Base-by-base conservation (phyloP, 2,797 vertebrate genomes). In the Hoplostethus atlanticus region DNA sequence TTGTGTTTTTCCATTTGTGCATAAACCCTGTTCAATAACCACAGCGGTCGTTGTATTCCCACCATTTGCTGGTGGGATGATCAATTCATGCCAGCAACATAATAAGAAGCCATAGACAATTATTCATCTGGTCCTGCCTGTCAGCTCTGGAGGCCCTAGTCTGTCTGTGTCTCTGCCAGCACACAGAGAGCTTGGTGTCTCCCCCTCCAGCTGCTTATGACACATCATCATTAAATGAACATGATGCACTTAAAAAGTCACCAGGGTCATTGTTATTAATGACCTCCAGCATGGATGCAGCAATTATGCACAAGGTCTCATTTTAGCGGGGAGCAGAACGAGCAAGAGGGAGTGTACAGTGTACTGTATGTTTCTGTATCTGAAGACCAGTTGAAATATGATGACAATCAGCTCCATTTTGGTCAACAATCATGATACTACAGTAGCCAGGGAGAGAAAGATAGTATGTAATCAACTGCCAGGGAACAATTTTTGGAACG, bases 91-190 rank as follows among this genome's bases (percentile, higher is more conserved):
- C 71, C 85, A 78, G 78, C 72, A 78, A 85, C 80, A 86, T 89
- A 91, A 90, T 88, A 91, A 90, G 87, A 90, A 85, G 87, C 87
- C 86, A 89, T 46, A 51, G 80, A 90, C 87, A 84, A 90, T 93
- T 90, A 89, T 77, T 91, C 91, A 90, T 84, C 90, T 84, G 86
- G 86, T 83, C 87, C 80, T 71, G 82, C 78, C 83, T 92, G 89
- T 91, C 91, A 89, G 82, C 79, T 76, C 68, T 77, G 80, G 81
- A 89, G 73, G 75, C 86, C 85, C 89, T 75, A 85, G 86, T 88
- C 86, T 78, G 77, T 40, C 38, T 8, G 38, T 10, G 7, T 40
- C 38, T 73, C 84, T 85, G 83, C 68, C 81, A 83, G 79, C 73
- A 72, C 71, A 82, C 80, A 78, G 74, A 66, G 76, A 80, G 81